These are phyloP conservation scores for Gila robusta DNA, from an alignment of 2,797 vertebrate genomes.

Conservation along the genomic window DNA sequence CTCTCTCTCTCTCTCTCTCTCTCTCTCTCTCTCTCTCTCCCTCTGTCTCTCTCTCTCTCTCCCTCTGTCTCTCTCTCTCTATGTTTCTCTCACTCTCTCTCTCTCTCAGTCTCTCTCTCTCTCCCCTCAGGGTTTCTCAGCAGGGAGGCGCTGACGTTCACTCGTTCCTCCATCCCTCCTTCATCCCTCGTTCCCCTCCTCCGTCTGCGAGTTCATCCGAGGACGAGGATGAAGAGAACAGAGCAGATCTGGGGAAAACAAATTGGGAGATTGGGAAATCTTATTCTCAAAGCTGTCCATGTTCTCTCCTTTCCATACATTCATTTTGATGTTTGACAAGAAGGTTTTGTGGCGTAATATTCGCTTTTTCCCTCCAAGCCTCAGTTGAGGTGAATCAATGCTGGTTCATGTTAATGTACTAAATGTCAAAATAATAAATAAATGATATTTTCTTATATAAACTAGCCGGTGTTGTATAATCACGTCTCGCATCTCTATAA, in stretches of 20 bases:
- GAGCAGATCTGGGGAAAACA: conserved; percentile 21
- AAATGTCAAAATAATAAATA: background rate
- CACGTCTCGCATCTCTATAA: background rate
- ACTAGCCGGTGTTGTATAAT: background rate
- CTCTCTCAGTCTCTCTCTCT: too few relatives aligned
- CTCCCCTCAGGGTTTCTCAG: conserved; percentile 5
- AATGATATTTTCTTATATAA: background rate
- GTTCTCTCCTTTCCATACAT: conserved; percentile 8
- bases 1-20: too few relatives aligned
- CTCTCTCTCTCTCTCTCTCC: too few relatives aligned
- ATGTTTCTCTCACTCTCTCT: too few relatives aligned
- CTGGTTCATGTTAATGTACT: background rate
- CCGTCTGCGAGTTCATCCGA: conserved; percentile 49
- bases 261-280: too few relatives aligned
- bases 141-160: conserved; percentile 27
- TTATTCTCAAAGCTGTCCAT: background rate
- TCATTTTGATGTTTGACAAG: background rate
- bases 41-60: too few relatives aligned
- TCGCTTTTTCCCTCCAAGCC: background rate
- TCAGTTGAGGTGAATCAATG: background rate
- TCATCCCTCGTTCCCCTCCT: background rate
- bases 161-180: background rate
- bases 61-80: too few relatives aligned
- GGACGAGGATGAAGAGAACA: conserved; percentile 42
- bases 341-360: background rate